Evolutionary conservation across 1,140 invertebrate genomes (phyloP), one percentile per base, ranked within the genome.

Genomic region (Drosophila albomicans): DNA sequence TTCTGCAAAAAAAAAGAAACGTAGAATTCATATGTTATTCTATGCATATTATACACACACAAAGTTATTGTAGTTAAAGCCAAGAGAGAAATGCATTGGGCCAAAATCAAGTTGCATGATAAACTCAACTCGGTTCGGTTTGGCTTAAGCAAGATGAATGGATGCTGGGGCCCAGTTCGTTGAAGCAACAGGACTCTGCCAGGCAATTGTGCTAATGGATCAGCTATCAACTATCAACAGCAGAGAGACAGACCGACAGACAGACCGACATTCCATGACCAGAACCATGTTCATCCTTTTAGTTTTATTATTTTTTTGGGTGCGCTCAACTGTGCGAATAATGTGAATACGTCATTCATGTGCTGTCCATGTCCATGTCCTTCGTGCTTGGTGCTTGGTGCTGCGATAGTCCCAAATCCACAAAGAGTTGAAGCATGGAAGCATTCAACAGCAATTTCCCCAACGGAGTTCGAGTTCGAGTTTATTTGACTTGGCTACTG

Each of bases 201-300:
- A 52, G 51, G 75, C 82, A 87, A 82, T 87, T 69, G 71, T 48
- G 82, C 81, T 82, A 87, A 87, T 87, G 82, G 82, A 87, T 76
- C 43, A 56, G 30, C 65, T 78, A 75, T 78, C 78, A 74, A 67
- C 57, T 72, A 74, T 61, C 64, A 15, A 51, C 32, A 69, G 48
- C 66, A 32, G 10, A 32, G 35, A 52, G 28, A 51, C 49, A 45
- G 45, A 51, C 20, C 57, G 51, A 66, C 48, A 25, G 32, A 11
- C 20, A 56, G 20, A 45, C 57, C 62, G 20, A 25, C 32, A 64
- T 49, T 66, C 25, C 30, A 43, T 59, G 30, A 57, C 30, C 41
- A 43, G 41, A 38, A 10, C 32, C 32, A 56, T 11, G 35, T 41
- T 41, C 13, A 57, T 41, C 16, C 54, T 57, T 41, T 38, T 41